Evolutionary conservation across 2,113 vertebrate genomes (phyloP).

Genomic region (Ochotona curzoniae): DNA sequence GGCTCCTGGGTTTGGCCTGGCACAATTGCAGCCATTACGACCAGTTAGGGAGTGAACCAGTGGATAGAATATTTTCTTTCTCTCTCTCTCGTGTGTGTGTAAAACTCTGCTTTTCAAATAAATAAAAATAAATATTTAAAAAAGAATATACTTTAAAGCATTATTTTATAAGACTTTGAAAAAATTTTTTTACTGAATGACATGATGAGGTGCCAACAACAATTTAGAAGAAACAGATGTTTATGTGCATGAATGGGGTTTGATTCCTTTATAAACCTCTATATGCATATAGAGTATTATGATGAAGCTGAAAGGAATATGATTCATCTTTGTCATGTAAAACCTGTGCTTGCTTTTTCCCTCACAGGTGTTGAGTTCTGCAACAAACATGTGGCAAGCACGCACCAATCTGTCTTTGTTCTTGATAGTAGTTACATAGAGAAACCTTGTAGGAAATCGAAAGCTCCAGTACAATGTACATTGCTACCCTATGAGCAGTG

Average conservation of each 20-base stretch:
- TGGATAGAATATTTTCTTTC: too few relatives aligned
- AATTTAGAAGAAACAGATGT: background rate
- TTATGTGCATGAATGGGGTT: background rate
- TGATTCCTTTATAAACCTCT: background rate
- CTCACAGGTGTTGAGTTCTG: slow-evolving; percentile 9
- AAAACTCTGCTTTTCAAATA: too few relatives aligned
- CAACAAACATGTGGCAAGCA: background rate
- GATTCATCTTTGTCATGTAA: background rate
- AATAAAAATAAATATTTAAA: too few relatives aligned
- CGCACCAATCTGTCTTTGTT: background rate
- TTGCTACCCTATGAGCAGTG: background rate
- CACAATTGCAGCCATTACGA: too few relatives aligned
- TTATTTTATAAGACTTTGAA: background rate
- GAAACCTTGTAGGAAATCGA: background rate
- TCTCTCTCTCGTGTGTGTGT: too few relatives aligned
- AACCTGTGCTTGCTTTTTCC: background rate
- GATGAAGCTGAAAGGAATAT: background rate
- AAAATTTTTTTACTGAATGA: background rate
- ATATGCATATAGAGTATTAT: background rate
- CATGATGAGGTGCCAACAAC: background rate
- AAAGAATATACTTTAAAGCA: too few relatives aligned
- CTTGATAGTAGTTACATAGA: background rate
- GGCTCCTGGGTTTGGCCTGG: too few relatives aligned
- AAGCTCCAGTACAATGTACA: background rate
- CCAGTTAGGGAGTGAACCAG: too few relatives aligned